phyloP scores from a whole-genome alignment of 1,140 invertebrate genomes.

The Calephelis virginiensis region DNA sequence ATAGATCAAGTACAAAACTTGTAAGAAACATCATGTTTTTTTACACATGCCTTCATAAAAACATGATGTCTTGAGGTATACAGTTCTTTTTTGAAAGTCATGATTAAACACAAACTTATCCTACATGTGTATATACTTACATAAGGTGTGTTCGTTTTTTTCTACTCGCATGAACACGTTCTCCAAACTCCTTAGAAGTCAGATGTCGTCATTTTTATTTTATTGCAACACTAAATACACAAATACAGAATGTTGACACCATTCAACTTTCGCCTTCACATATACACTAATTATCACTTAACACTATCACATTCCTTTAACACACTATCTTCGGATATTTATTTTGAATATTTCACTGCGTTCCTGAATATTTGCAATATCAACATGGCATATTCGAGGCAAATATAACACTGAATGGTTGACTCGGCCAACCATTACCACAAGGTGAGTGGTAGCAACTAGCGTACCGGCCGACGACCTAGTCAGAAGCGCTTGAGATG shows the following conservation, averaged over 20 bases:
- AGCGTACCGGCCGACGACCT: conserved; percentile 16
- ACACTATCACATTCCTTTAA: no score
- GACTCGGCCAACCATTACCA: background rate
- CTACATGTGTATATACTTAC: conserved; percentile 37
- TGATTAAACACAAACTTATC: no score
- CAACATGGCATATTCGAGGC: conserved; percentile 1
- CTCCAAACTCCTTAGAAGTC: conserved; percentile 57
- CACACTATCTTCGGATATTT: no score
- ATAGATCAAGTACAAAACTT: no score
- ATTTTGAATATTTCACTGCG: no score
- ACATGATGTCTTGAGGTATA: no score
- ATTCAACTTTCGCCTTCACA: no score
- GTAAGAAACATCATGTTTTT: no score
- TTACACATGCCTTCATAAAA: no score
- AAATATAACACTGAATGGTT: conserved; percentile 4
- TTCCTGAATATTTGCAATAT: no score
- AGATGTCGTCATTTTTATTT: conserved; percentile 71
- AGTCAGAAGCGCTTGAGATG: conserved; percentile 5
- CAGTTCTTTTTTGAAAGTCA: no score
- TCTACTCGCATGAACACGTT: conserved; percentile 52
- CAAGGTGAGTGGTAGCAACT: conserved; percentile 2
- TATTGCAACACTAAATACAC: conserved; percentile 64
- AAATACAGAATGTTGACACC: conserved; percentile 53
- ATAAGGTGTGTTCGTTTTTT: conserved; percentile 64
- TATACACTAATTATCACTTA: no score